Base-by-base conservation (phyloP, 2,888 invertebrate species). In the Plagiodera versicolora region DNA sequence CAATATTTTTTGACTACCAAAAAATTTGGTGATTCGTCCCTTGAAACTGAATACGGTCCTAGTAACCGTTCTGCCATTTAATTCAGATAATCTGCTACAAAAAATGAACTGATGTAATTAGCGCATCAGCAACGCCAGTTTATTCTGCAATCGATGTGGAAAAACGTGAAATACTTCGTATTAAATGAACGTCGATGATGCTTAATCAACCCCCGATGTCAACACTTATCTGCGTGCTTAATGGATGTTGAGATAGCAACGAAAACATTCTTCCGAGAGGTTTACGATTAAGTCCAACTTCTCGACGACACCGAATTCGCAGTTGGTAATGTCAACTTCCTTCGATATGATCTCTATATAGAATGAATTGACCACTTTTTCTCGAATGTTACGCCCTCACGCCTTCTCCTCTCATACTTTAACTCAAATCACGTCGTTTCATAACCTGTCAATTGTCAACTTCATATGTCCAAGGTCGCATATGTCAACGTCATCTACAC, bases 131-230 rank as follows among this genome's bases (percentile, higher is more conserved):
- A 48, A 47, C 39, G 49, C 64, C 51, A 56, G 51, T 64, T 61
- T 59, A 64, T 64, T 64, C 59, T 45, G 55, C 59, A 61, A 64
- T 64, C 61, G 56, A 60, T 57, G 56, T 58, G 32, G 44, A 52
- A 52, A 61, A 58, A 60, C 61, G 53, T 54, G 28, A 51, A 60
- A 61, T 60, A 64, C 60, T 60, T 63, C 14, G 39, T 10, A 39
- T 39, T 48, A 54, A 50, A 61, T 61, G 52, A 59, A 63, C 50
- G 49, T 59, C 35, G 28, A 39, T 30, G 59, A 59, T 14, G 39
- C 44, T 49, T 47, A 52, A 35, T 48, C 59, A 14, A 11, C n/a
- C 39, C 4, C 39, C 39, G 14, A 39, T 39, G 39, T 14, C 39
- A 32, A 14, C 53, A 63, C 53, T 48, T 52, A 53, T 59, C 56